Percentiles rank a stretch among this genome's conserved stretches.
phyloP scores from a whole-genome alignment of 2,888 invertebrate species.

The Danaus chrysippus region DNA sequence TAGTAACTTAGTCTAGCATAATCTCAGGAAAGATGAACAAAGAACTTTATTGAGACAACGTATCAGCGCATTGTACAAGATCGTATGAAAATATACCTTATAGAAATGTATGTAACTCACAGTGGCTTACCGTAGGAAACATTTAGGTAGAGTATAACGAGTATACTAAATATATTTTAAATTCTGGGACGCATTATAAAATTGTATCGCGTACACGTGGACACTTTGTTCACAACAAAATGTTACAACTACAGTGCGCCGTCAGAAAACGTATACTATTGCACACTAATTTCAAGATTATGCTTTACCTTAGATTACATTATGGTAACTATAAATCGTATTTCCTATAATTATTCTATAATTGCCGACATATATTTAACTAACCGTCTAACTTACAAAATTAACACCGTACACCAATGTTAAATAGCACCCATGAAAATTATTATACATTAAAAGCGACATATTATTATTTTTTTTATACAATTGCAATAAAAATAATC shows the following conservation, averaged over 20 bases:
- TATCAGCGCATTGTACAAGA: background rate
- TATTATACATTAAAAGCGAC: slow-evolving; percentile 66
- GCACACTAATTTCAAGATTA: slow-evolving; percentile 68
- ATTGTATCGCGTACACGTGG: background rate
- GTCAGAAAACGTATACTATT: slow-evolving; percentile 53
- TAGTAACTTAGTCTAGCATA: slow-evolving; percentile 46
- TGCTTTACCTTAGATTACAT: slow-evolving; percentile 54
- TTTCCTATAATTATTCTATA: slow-evolving; percentile 45
- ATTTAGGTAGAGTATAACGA: background rate
- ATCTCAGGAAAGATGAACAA: slow-evolving; percentile 54
- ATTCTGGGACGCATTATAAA: slow-evolving; percentile 1
- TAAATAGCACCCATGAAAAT: slow-evolving; percentile 75
- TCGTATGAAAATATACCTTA: slow-evolving; percentile 4
- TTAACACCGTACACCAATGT: slow-evolving; percentile 68
- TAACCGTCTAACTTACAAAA: slow-evolving; percentile 47
- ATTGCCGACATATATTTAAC: slow-evolving; percentile 35
- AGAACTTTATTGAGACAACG: background rate
- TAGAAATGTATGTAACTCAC: background rate
- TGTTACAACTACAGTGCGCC: slow-evolving; percentile 17
- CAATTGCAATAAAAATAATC: slow-evolving; percentile 34
- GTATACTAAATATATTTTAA: slow-evolving; percentile 1
- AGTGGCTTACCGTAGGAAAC: background rate
- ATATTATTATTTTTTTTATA: slow-evolving; percentile 41
- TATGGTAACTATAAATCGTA: slow-evolving; percentile 66
- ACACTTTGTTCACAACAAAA: slow-evolving; percentile 2